A percentile compares a stretch with the other conserved stretches of the same genome.
phyloP scores from a whole-genome alignment of 2,113 vertebrate genomes.

The Athene noctua region DNA sequence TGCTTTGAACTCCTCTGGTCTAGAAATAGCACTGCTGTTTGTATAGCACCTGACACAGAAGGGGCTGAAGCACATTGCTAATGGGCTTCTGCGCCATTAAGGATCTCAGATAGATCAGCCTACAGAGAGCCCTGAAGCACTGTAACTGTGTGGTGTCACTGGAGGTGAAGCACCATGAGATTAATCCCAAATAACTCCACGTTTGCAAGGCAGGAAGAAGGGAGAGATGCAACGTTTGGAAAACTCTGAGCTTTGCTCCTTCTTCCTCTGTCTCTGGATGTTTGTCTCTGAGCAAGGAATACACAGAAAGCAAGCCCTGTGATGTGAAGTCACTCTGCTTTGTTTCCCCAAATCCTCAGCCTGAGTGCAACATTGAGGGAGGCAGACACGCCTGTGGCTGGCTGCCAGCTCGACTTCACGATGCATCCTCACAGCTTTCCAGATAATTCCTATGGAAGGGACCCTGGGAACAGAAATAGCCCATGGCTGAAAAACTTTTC shows the following conservation, averaged over 20 bases:
- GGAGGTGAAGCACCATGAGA: background rate
- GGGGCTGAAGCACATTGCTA: background rate
- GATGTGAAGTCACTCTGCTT: background rate
- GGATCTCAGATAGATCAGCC: background rate
- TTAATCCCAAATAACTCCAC: background rate
- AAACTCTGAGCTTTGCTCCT: background rate
- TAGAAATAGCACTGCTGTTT: background rate
- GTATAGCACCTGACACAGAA: background rate
- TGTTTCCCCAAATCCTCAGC: background rate
- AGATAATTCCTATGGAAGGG: background rate
- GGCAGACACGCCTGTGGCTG: background rate
- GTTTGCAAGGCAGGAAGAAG: background rate
- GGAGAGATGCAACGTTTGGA: background rate
- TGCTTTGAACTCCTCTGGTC: background rate
- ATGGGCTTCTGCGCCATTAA: background rate
- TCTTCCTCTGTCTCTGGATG: background rate
- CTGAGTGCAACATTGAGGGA: background rate
- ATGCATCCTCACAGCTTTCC: background rate
- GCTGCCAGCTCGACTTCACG: background rate
- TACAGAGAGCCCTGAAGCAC: background rate
- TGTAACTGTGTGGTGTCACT: background rate
- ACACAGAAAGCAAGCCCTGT: background rate
- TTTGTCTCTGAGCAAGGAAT: background rate
- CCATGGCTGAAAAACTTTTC: background rate
- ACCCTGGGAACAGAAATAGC: constrained; percentile 7